phyloP scores from a whole-genome alignment of 1,140 invertebrate species.

The Polypedilum pembai region DNA sequence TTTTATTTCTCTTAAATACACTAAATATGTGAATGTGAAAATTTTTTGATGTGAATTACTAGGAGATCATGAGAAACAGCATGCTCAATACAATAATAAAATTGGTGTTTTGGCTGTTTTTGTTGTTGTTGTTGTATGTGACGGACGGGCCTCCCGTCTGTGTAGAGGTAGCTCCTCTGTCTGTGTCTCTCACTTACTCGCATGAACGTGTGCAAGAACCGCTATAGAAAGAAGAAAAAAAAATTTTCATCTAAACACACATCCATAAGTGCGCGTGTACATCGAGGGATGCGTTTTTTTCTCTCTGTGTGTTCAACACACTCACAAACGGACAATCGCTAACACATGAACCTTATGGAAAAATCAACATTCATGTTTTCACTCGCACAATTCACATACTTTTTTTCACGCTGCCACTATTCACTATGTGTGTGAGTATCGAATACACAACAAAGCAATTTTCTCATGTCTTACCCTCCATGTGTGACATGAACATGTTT shows the following conservation, averaged over 20 bases:
- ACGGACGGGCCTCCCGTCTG: slow-evolving; percentile 12
- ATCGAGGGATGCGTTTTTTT: slow-evolving; percentile 25
- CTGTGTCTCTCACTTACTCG: not conserved
- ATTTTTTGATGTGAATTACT: slow-evolving; percentile 20
- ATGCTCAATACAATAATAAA: not conserved
- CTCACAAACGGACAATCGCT: not conserved
- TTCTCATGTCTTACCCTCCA: too few relatives aligned
- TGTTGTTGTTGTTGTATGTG: too few relatives aligned
- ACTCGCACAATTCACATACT: too few relatives aligned
- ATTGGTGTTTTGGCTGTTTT: not conserved
- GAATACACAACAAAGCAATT: too few relatives aligned
- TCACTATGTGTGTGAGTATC: too few relatives aligned
- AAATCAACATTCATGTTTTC: too few relatives aligned
- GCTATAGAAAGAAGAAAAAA: not conserved
- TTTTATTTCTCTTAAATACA: not conserved
- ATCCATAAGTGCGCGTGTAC: slow-evolving; percentile 1
- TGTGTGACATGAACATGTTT: too few relatives aligned
- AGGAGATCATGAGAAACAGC: slow-evolving; percentile 1
- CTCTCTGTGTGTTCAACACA: slow-evolving; percentile 16
- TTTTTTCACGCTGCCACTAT: too few relatives aligned
- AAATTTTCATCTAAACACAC: slow-evolving; percentile 28
- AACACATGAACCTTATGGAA: too few relatives aligned
- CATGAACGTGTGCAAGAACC: too few relatives aligned
- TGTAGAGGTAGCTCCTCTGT: slow-evolving; percentile 20
- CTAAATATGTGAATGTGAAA: slow-evolving; percentile 19